Evolutionary conservation across 2,797 vertebrate species (phyloP).

Genomic region (Enteromius paludinosus): DNA sequence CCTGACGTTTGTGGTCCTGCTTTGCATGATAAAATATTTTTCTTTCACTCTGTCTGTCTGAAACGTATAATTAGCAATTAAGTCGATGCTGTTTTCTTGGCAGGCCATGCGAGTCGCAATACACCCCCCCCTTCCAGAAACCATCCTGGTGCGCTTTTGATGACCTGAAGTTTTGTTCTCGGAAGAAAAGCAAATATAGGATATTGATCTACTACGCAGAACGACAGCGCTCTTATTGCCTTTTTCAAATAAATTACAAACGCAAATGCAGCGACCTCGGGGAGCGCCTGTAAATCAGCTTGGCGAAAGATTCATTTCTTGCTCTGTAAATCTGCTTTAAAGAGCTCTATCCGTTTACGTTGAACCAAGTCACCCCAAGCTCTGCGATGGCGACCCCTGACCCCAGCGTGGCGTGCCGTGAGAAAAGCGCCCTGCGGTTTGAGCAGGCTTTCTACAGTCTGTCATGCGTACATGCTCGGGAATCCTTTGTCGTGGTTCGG

Average conservation of each 20-base stretch:
- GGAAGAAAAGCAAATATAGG: constrained; percentile 56
- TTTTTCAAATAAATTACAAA: constrained; percentile 33
- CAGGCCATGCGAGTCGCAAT: constrained; percentile 39
- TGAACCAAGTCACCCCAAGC: not conserved
- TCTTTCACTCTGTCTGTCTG: constrained; percentile 63
- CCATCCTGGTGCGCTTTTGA: constrained; percentile 60
- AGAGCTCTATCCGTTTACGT: not conserved
- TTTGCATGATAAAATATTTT: constrained; percentile 65
- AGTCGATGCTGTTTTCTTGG: constrained; percentile 71
- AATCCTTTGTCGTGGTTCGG: constrained; percentile 68
- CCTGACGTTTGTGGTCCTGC: constrained; percentile 67
- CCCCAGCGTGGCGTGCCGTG: constrained; percentile 56
- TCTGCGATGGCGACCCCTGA: constrained; percentile 69
- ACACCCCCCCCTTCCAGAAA: constrained; percentile 37
- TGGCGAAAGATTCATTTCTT: constrained; percentile 6
- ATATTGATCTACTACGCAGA: constrained; percentile 63
- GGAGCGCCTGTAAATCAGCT: constrained; percentile 22
- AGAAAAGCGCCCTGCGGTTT: constrained; percentile 65
- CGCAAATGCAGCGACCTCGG: not conserved
- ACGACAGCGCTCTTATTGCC: constrained; percentile 55
- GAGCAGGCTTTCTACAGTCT: constrained; percentile 65
- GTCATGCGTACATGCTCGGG: constrained; percentile 68
- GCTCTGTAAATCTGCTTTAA: constrained; percentile 19
- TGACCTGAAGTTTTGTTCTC: constrained; percentile 63
- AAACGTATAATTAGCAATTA: constrained; percentile 73